Evolutionary conservation across 2,113 vertebrate species (phyloP).

Genomic region (Parotia lawesii): DNA sequence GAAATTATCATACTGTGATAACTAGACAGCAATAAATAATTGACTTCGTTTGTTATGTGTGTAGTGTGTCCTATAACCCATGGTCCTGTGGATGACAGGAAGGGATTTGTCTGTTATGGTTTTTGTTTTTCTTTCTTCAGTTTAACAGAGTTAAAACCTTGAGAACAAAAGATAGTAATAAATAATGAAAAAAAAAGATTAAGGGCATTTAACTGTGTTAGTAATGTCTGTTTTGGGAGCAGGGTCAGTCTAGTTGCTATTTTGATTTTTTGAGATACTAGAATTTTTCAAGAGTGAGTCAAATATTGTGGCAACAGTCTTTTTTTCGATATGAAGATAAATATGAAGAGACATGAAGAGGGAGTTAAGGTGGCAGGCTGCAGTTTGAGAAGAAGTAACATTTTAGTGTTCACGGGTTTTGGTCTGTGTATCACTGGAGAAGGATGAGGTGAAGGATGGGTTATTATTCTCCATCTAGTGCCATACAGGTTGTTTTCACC

Average conservation of each 20-base stretch:
- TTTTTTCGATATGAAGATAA: not conserved
- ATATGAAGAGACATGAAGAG: not conserved
- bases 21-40: not conserved
- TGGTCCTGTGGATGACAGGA: not conserved
- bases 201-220: not conserved
- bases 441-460: not conserved
- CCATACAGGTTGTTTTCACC: not conserved
- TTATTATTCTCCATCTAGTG: fast-evolving
- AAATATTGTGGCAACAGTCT: not conserved
- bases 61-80: not conserved
- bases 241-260: not conserved
- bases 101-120: not conserved
- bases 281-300: not conserved
- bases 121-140: not conserved
- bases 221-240: not conserved
- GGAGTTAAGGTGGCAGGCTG: not conserved
- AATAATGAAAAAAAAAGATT: not conserved
- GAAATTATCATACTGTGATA: not conserved
- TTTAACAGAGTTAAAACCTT: not conserved
- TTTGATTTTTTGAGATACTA: not conserved
- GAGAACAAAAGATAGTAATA: not conserved
- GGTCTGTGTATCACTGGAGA: not conserved
- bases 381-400: not conserved
- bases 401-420: not conserved
- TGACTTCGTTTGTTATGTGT: not conserved